phyloP scores from a whole-genome alignment of 1,140 invertebrate genomes.

The Megalopta genalis region DNA sequence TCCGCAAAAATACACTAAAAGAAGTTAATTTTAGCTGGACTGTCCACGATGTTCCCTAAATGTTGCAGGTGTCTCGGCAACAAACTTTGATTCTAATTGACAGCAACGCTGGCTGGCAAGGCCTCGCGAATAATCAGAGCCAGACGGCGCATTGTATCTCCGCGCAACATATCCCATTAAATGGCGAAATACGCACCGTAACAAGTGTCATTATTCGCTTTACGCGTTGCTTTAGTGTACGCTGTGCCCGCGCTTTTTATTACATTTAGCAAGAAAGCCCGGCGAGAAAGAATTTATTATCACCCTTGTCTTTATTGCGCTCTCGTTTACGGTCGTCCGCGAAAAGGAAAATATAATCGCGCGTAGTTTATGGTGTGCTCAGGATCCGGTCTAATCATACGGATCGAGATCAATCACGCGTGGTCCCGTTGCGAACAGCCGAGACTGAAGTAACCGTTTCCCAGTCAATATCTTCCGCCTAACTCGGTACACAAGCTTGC shows the following conservation, averaged over 20 bases:
- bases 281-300: conserved; percentile 40
- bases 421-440: neutral
- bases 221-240: conserved; percentile 28
- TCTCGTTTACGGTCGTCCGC: neutral
- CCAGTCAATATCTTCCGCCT: conserved; percentile 6
- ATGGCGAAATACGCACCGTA: conserved; percentile 26
- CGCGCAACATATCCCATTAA: neutral
- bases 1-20: neutral
- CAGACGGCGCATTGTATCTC: neutral
- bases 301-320: conserved; percentile 16
- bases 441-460: neutral
- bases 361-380: conserved; percentile 2
- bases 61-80: too few relatives aligned
- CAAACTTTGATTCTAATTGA: neutral
- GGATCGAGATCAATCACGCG: neutral
- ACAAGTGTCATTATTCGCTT: conserved; percentile 33
- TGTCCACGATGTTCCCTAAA: neutral
- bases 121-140: neutral
- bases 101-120: neutral
- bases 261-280: neutral
- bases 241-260: conserved; percentile 9
- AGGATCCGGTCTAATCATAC: neutral
- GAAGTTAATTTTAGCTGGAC: neutral
- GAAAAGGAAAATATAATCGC: conserved; percentile 29
- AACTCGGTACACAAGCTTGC: conserved; percentile 11